phyloP scores from a whole-genome alignment of 2,113 vertebrate species.

The Geococcyx californianus region DNA sequence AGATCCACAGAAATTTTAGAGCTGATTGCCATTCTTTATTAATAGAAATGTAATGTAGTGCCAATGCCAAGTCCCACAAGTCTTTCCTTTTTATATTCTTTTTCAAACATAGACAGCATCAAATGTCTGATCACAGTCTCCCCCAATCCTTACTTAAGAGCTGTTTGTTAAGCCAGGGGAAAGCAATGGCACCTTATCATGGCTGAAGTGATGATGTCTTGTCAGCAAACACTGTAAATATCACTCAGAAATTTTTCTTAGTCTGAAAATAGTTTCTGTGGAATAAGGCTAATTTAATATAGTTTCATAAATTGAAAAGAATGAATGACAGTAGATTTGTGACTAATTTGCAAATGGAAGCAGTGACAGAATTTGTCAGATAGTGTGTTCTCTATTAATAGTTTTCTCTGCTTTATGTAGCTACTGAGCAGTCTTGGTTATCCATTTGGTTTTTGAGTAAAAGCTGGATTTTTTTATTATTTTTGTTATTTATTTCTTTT shows the following conservation, averaged over 20 bases:
- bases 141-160: background rate
- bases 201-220: background rate
- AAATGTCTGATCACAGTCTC: background rate
- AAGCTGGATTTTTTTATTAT: background rate
- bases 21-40: background rate
- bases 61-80: conserved; percentile 9
- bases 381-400: conserved; percentile 14
- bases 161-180: background rate
- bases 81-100: background rate
- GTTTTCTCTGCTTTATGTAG: background rate
- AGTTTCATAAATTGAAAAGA: background rate
- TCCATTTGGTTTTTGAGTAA: conserved; percentile 37
- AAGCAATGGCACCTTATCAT: background rate
- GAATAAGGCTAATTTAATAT: conserved; percentile 17
- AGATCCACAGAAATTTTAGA: conserved; percentile 35
- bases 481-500: background rate
- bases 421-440: background rate
- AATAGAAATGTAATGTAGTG: conserved; percentile 11
- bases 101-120: background rate
- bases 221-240: conserved; percentile 26
- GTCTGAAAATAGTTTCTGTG: conserved; percentile 8
- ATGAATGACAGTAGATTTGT: conserved; percentile 27
- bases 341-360: conserved; percentile 42
- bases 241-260: background rate
- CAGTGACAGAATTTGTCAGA: conserved; percentile 25